These are phyloP conservation scores for Atractosteus spatula DNA, from an alignment of 2,113 vertebrate species.

Conservation along the genomic window DNA sequence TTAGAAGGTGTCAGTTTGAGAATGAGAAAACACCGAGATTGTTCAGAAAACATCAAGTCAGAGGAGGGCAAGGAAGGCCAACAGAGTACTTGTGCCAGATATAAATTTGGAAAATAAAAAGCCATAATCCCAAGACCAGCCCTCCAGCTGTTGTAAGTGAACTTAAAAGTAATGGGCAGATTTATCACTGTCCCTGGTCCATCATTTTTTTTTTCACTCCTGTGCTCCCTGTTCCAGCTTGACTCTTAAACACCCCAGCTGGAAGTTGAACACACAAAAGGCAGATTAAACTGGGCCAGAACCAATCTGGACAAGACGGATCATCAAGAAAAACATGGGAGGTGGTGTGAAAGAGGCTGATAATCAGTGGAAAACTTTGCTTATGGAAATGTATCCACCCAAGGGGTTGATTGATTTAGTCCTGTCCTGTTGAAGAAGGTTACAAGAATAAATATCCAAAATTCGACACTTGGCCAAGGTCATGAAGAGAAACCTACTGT, in stretches of 20 bases:
- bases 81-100: not conserved
- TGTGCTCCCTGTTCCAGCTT: not conserved
- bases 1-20: not conserved
- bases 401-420: too few species aligned
- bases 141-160: not conserved
- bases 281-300: not conserved
- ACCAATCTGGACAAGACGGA: too few species aligned
- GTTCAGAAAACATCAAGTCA: not conserved
- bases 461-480: too few species aligned
- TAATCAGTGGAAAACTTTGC: too few species aligned
- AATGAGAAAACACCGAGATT: not conserved
- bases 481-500: too few species aligned
- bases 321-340: too few species aligned
- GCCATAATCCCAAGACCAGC: not conserved
- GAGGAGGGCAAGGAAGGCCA: not conserved
- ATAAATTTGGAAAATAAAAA: conserved; percentile 4
- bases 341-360: too few species aligned
- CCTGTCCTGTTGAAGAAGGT: too few species aligned
- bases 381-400: too few species aligned
- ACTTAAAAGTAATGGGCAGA: not conserved
- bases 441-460: too few species aligned
- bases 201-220: not conserved
- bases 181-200: not conserved
- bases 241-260: not conserved
- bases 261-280: not conserved